Evolutionary conservation across 2,888 invertebrate species (phyloP), one percentile per base, ranked within the genome.

Genomic region (Epinotia brunnichana): DNA sequence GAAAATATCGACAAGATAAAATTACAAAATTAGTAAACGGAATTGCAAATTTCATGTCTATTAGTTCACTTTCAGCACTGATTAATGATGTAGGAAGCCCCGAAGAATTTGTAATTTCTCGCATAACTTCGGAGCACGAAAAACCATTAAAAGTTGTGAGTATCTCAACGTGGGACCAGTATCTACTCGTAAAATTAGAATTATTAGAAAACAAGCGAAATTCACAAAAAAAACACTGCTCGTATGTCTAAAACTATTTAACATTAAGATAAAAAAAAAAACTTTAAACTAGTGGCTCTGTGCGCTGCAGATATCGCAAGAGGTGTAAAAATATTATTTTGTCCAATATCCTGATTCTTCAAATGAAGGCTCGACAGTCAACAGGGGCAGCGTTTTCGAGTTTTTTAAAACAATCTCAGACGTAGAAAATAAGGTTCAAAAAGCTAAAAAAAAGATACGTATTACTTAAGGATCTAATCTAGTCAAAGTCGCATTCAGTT

Each of bases 61-160:
- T 39, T 57, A 53, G 66, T 17, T 24, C n/a, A 35, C 41, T 48
- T 66, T 56, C 17, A 24, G 24, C 57, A 3, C 24, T 57, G 67
- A 67, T 67, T 67, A 67, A 67, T 57, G 57, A 57, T 67, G 57
- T 29, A 67, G 17, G 9, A 21, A 67, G 57, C 10, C 11, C 35
- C 24, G 11, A 56, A 67, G 57, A 57, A 57, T 67, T 67, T 44
- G 35, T 48, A 29, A 67, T 48, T 48, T 48, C n/a, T 53, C 41
- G 24, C 39, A 24, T 53, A 61, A 24, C 35, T 39, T 61, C 13
- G 39, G 29, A 62, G 53, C 61, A 62, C 54, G 61, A 54, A 69
- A 69, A 69, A 69, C 19, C 69, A 24, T 56, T 69, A 41, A 29
- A 51, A 69, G 56, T 48, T 48, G 61, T 15, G 44, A 53, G 53